Base-by-base conservation (phyloP, 2,797 vertebrate genomes). In the Pachyuromys duprasi region DNA sequence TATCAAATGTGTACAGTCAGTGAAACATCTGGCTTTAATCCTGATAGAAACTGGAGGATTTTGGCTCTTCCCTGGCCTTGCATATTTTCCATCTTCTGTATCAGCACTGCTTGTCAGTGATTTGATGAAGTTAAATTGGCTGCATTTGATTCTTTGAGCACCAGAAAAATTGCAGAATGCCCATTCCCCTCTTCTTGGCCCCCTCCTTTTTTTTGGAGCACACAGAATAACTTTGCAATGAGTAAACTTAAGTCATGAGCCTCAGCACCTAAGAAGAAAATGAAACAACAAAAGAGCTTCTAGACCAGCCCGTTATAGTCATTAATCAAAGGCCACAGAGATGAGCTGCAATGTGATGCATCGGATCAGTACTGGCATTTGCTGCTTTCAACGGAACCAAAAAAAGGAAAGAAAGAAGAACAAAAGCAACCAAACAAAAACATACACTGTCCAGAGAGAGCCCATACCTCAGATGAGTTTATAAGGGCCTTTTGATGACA, bases 21-120 rank as follows among this genome's bases (percentile, higher is more conserved):
- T 93, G 98, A 98, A 99, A 99, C 98, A 99, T 99, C 98, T 99
- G 99, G 98, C 98, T 99, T 99, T 98, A 99, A 99, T 98, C 98
- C 98, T 98, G 95, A 97, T 86, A 57, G 96, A 98, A 98, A 96
- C 98, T 97, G 97, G 97, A 98, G 98, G 96, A 93, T 98, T 99
- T 98, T 99, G 98, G 98, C 98, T 99, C 97, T 98, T 98, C 97
- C 98, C 98, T 98, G 97, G 98, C 97, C 97, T 97, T 97, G 97
- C 98, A 99, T 99, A 98, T 97, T 99, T 99, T 99, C 98, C 98
- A 98, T 97, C 96, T 87, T 98, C 98, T 98, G 98, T 99, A 98
- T 98, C 98, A 98, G 97, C 91, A 97, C 96, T 98, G 98, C 97
- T 98, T 99, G 98, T 98, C 98, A 98, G 98, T 98, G 98, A 99